Base-by-base conservation (phyloP, 2,888 invertebrate genomes). In the Pollenia labialis region DNA sequence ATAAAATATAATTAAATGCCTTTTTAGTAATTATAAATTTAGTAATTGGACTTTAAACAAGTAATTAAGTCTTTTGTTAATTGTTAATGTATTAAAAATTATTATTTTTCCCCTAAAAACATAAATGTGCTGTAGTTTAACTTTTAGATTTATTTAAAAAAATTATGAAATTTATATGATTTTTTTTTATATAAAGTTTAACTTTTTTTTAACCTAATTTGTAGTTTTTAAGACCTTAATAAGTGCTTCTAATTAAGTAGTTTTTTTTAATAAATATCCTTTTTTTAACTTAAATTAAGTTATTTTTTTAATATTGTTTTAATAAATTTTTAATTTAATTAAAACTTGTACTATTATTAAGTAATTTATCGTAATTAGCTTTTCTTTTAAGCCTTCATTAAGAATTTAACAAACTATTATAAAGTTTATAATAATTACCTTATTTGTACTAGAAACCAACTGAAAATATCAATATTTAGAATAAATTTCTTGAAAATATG, bases 31-130 rank as follows among this genome's bases (percentile, higher is more conserved):
- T 80, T 79, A 85, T 32, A 44, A 64, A 76, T 52, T 72, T 62
- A 62, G 4, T 74, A 77, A 68, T 68, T 68, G 4, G 16, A 18
- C 77, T 58, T 58, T 46, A 23, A 0, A 46, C 11, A 12, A 11
- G 18, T 71, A 42, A 7, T 75, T 79, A 69, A 76, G 50, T 52
- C 56, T 69, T 32, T 86, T 86, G 85, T 86, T 86, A 75, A 82
- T 82, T 86, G 56, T 82, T 86, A 56, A 23, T 56, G 16, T 62
- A 44, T 62, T 9, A 64, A 64, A 44, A 64, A 44, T 46, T 64
- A 64, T 14, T 44, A 18, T 46, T 23, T 44, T 62, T 4, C 46
- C 64, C 14, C 12, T 12, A 9, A 23, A 46, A 46, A 64, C 14
- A 23, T 14, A 32, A 46, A 48, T 23, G 32, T 66, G 46, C 66